Base-by-base conservation (phyloP, 1,140 invertebrate species). In the Cydia pomonella region DNA sequence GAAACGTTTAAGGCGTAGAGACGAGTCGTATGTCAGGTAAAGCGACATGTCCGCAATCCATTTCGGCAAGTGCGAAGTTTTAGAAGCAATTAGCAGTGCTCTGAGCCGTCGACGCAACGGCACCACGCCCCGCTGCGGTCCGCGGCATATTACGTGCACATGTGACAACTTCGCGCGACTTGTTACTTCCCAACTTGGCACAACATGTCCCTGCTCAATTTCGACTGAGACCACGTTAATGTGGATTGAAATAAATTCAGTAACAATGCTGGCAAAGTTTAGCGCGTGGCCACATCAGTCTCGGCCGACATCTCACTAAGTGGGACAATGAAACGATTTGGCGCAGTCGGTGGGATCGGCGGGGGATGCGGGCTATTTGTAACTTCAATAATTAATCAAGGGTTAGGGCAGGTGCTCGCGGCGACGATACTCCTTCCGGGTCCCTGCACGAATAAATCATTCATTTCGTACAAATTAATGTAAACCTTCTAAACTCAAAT, bases 331-430 rank as follows among this genome's bases (percentile, higher is more conserved):
- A 33, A 69, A 38, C 64, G 29, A 69, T 69, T 69, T 33, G 27
- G 27, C 27, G 25, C 25, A 25, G 63, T 27, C 63, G 59, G 27
- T n/a, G 33, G 69, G 41, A 25, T n/a, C 18, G 69, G 69, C 16
- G 38, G 21, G 69, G 21, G 13, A 72, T 47, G 71, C 71, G 71
- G 71, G 38, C 38, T 72, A 72, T 72, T 72, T 72, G 71, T 72
- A 47, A 72, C 44, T 72, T 72, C 71, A 72, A 72, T 72, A 72
- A 72, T 72, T 72, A 72, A 72, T 72, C 44, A 72, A 72, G 41
- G 71, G 21, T 69, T 69, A 69, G 64, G 59, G 64, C 64, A 50
- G 44, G 71, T 47, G 71, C 33, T 41, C 6, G 41, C 71, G 38
- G 33, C 38, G 29, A 21, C 41, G n/a, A 16, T 41, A n/a, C 44